A percentile compares a stretch with the other conserved stretches of the same genome.
phyloP scores from a whole-genome alignment of 1,140 invertebrate genomes.

The Armadillidium nasatum region DNA sequence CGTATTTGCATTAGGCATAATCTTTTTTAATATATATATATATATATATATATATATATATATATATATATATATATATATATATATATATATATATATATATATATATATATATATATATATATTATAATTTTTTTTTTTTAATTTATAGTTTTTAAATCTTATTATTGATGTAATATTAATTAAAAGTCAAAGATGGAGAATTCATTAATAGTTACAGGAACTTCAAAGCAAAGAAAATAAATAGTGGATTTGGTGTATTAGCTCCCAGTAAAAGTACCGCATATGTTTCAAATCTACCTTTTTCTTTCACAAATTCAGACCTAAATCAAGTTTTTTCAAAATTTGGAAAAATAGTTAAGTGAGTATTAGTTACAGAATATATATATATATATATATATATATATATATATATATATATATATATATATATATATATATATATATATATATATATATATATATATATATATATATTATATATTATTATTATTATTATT shows the following conservation, averaged over 20 bases:
- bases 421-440: neutral
- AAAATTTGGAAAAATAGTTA: slow-evolving; percentile 25
- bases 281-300: slow-evolving; percentile 16
- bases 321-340: slow-evolving; percentile 20
- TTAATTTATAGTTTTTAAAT: no score
- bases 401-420: slow-evolving; percentile 17
- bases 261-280: slow-evolving; percentile 2
- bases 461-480: no score
- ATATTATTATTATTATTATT: no score
- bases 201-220: neutral
- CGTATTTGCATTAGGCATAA: no score
- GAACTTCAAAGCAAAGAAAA: neutral
- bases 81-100: no score
- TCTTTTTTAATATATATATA: no score
- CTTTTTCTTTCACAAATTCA: slow-evolving; percentile 27
- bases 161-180: no score
- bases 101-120: no score
- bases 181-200: neutral
- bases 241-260: neutral
- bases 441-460: no score
- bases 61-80: no score
- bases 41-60: no score
- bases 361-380: slow-evolving; percentile 10
- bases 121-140: no score
- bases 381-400: neutral